A percentile compares a stretch with the other conserved stretches of the same genome.
These are phyloP conservation scores for Dascyllus trimaculatus DNA, from an alignment of 2,113 vertebrate species.

Conservation along the genomic window DNA sequence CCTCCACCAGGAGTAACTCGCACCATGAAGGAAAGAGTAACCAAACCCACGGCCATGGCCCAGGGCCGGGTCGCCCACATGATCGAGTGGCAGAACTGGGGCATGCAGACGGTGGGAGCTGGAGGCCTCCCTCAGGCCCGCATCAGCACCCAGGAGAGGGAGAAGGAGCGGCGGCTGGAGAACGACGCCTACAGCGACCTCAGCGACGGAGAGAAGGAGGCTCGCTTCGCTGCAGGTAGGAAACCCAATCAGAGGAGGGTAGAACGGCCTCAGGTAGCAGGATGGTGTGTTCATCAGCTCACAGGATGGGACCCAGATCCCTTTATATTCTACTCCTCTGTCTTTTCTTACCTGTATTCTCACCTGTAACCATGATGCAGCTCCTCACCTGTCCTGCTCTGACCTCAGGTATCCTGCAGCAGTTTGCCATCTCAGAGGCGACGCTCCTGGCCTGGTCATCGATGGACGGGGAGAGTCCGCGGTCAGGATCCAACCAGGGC, in stretches of 20 bases:
- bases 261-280: background rate
- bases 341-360: too few species aligned
- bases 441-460: constrained; percentile 97
- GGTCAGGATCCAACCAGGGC: constrained; percentile 95
- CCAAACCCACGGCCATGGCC: constrained; percentile 97
- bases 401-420: constrained; percentile 93
- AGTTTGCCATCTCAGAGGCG: constrained; percentile 97
- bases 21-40: constrained; percentile 98
- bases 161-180: constrained; percentile 91
- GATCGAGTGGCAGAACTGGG: constrained; percentile 99
- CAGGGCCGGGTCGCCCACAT: constrained; percentile 97
- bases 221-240: constrained; percentile 95
- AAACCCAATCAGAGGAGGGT: background rate
- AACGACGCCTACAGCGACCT: constrained; percentile 97
- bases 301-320: too few species aligned
- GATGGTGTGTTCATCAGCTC: constrained; percentile 24
- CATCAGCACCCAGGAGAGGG: constrained; percentile 88
- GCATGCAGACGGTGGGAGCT: constrained; percentile 85
- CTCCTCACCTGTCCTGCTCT: constrained; percentile 32
- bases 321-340: too few species aligned
- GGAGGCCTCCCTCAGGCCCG: constrained; percentile 79
- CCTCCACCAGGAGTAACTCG: constrained; percentile 88
- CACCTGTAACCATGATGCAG: too few species aligned
- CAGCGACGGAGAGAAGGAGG: constrained; percentile 98
- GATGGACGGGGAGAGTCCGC: constrained; percentile 96